Evolutionary conservation across 2,797 vertebrate species (phyloP), one percentile per base, ranked within the genome.

Genomic region (Picus viridis): DNA sequence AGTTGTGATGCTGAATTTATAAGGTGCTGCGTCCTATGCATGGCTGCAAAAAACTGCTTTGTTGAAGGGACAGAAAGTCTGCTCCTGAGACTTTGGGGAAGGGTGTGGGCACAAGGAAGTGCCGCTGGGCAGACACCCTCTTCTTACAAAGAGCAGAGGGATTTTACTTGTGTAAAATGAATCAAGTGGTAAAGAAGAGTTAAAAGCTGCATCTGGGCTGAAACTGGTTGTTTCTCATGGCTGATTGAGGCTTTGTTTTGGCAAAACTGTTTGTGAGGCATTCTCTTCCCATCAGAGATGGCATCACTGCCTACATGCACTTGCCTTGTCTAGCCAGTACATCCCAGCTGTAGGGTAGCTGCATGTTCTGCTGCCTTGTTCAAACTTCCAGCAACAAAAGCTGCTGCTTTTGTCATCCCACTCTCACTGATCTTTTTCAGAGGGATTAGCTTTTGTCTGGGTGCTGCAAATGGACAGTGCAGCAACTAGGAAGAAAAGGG

Each of bases 241-340:
- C 29, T 93, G 45, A 51, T 58, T 14, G 65, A 72, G 41, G 29
- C 76, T 89, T 92, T 74, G 56, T 70, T 88, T 41, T 2, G 3
- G 41, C 53, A 51, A 57, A 83, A 69, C 16, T 58, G 4, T 62
- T 49, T 12, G 36, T 71, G 34, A 49, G 4, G 7, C 5, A 2
- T 6, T 2, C 45, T 56, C 43, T 86, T 68, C 53, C 43, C 23
- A 1, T 32, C 39, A 53, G 29, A 57, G 59, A 47, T 24, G 39
- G 14, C 63, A 22, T 43, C 0, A 0, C 51, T 51, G 47, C 30
- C 61, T 56, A 1, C 16, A 2, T 47, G 62, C n/a, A 3, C 64
- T 62, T 32, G 58, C 63, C 87, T 63, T 23, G 11, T 32, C 70
- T 29, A 16, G 41, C 43, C 47, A 47, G 63, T 34, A 59, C 74